Percentiles rank a stretch among this genome's conserved stretches.
phyloP scores from a whole-genome alignment of 2,113 vertebrate genomes.

The Chionis minor region DNA sequence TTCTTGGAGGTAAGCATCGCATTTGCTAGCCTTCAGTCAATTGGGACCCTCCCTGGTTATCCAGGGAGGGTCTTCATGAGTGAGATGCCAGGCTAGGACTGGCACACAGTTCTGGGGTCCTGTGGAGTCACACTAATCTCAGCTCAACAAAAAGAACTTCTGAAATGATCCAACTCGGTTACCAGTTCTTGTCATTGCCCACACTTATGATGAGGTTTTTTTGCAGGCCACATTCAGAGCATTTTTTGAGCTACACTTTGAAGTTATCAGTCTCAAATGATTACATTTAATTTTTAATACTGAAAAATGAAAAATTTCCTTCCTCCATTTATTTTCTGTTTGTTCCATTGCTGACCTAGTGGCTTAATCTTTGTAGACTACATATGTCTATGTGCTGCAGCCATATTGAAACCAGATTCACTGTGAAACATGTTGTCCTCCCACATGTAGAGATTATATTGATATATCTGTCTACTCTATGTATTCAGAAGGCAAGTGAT shows the following conservation, averaged over 20 bases:
- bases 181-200: neutral
- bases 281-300: neutral
- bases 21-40: neutral
- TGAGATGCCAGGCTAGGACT: neutral
- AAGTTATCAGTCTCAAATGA: neutral
- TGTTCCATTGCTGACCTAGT: neutral
- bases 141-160: neutral
- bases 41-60: neutral
- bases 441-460: neutral
- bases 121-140: neutral
- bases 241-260: neutral
- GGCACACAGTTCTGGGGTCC: neutral
- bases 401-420: neutral
- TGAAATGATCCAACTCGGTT: neutral
- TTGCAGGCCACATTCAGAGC: neutral
- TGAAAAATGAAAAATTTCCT: neutral
- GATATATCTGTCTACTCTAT: fast-evolving
- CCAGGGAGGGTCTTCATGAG: neutral
- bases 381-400: fast-evolving
- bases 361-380: neutral
- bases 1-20: neutral
- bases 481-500: neutral
- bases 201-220: fast-evolving
- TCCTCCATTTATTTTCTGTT: neutral
- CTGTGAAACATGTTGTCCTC: neutral